Evolutionary conservation across 2,113 vertebrate species (phyloP).

Genomic region (Callospermophilus lateralis): DNA sequence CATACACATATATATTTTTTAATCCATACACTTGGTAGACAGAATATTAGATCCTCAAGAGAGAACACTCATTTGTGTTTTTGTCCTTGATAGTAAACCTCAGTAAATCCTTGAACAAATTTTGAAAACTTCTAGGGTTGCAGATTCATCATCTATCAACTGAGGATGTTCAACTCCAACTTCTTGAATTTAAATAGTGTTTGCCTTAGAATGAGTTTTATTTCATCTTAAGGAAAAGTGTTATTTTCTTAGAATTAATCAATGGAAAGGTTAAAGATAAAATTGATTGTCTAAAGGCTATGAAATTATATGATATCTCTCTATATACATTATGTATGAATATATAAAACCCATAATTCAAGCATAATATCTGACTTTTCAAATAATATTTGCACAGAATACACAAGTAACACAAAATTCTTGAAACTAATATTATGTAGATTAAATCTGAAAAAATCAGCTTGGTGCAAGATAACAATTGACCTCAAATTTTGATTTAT

Average conservation of each 20-base stretch:
- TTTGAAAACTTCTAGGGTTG: background rate
- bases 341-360: background rate
- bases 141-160: background rate
- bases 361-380: background rate
- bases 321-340: background rate
- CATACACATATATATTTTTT: too few relatives aligned
- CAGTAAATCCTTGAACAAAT: background rate
- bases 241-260: background rate
- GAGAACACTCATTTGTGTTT: background rate
- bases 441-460: slow-evolving; percentile 13
- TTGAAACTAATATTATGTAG: background rate
- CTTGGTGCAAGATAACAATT: slow-evolving; percentile 7
- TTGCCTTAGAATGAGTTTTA: slow-evolving; percentile 3
- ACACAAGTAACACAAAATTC: background rate
- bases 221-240: background rate
- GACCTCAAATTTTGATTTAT: slow-evolving; percentile 44
- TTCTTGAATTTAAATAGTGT: background rate
- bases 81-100: background rate
- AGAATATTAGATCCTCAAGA: background rate
- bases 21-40: too few relatives aligned
- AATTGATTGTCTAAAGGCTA: background rate
- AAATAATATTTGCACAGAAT: background rate
- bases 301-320: background rate
- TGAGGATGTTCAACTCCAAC: background rate
- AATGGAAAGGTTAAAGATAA: slow-evolving; percentile 26